Evolutionary conservation across 64 coral and sea anemone genomes (phyloP), one percentile per base, ranked within the genome.

Genomic region (Orbicella faveolata): DNA sequence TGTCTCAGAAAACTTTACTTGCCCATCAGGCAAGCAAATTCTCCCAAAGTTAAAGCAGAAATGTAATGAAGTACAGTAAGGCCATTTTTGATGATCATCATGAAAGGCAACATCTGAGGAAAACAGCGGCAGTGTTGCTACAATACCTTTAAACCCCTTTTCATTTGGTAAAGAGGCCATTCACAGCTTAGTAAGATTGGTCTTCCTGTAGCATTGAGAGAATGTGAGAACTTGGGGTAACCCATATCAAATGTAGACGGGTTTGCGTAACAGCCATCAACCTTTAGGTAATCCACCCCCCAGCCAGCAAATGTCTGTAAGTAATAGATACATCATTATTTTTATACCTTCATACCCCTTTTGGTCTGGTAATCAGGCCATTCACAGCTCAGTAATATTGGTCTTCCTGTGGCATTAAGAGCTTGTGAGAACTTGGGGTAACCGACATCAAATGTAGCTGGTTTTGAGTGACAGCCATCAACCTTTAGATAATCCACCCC

Each of bases 201-300:
- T 70, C 91, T 76, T 9, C 94, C 94, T 79, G 94, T 96, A 4
- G 94, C 94, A 96, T 96, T 96, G 11, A 96, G 75, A 39, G 94
- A 91, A 39, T 86, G 48, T 6, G 88, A 86, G 62, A 96, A 93
- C 21, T 93, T 83, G 44, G 91, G 94, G 81, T 93, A 96, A 21
- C 94, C 91, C 25, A 59, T 72, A 48, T 87, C 88, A 74, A 93
- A 89, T 33, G 18, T 79, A 25, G 61, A 44, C 8, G 94, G 94
- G 48, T 96, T 80, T 74, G 91, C 87, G 87, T 36, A 93, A 78
- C 94, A 96, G 59, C 94, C 94, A 93, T 96, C 94, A 34, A 96
- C 83, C 62, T 96, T 96, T 17, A 96, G 87, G 44, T 96, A 96
- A 87, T 96, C 94, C 21, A 91, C 88, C 59, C 63, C 91, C 94